Base-by-base conservation (phyloP, 1,140 invertebrate genomes). In the Uloborus diversus region DNA sequence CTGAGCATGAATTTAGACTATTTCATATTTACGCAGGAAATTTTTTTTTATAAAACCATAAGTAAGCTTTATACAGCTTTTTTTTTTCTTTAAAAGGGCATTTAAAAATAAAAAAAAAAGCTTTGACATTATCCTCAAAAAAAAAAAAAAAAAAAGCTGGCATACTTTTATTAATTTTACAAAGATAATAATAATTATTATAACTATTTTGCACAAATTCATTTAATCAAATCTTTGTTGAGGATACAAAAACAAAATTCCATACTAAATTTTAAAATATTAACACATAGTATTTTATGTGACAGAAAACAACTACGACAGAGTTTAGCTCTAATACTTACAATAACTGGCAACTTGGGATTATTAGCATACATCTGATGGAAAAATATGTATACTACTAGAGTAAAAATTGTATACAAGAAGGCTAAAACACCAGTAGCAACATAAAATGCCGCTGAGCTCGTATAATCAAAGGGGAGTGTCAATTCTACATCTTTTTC, bases 341-440 rank as follows among this genome's bases (percentile, higher is more conserved):
- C 69, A 53, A 85, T 84, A 33, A 88, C 85, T 1, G 89, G 87
- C 28, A 88, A 80, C 56, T 87, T 86, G 79, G 85, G 87, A 84
- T 91, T 90, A 56, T 86, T 88, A 66, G 88, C 86, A 83, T 92
- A 92, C 61, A 88, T 69, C 28, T 89, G 87, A 85, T 90, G 89
- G 82, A 89, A 89, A 79, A 91, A 87, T 25, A 89, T 84, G 85
- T 92, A 92, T 27, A 92, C 84, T 32, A 88, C 85, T 17, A 73
- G 49, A 47, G 79, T 73, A 11, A 83, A 90, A 35, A 91, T 82
- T 71, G 89, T 87, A 85, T 91, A 92, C 9, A 93, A 84, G 85
- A 92, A 90, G 11, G 90, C 88, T 32, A 93, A 85, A n/a, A 92
- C 91, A 37, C 92, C 92, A 73, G 91, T 90, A 42, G 91, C 89